Evolutionary conservation across 2,113 vertebrate genomes (phyloP).

Genomic region (Ursus arctos): DNA sequence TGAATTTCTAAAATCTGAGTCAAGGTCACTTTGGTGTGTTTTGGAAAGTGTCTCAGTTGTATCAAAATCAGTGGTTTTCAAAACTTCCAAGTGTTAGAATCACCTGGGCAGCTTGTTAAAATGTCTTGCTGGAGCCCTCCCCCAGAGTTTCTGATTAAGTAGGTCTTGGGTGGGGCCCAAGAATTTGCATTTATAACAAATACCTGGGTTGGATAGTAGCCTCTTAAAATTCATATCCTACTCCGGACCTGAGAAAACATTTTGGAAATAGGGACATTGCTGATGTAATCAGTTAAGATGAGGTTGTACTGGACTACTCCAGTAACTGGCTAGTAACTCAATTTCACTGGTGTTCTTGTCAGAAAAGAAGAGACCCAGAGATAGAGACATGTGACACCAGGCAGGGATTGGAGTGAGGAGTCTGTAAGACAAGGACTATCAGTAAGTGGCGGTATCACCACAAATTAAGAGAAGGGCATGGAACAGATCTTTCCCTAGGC

Average conservation of each 20-base stretch:
- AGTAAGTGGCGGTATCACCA: neutral
- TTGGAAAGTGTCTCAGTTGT: neutral
- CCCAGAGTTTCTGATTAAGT: neutral
- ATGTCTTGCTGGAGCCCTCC: neutral
- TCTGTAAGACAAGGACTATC: neutral
- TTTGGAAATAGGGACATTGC: neutral
- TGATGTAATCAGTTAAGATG: neutral
- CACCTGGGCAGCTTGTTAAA: neutral
- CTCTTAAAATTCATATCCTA: neutral
- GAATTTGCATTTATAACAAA: neutral
- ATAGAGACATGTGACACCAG: neutral
- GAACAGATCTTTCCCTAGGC: neutral
- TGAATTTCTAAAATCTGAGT: slow-evolving; percentile 6
- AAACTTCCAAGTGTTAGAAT: neutral
- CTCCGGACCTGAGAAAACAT: neutral
- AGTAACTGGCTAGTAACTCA: neutral
- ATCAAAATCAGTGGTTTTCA: neutral
- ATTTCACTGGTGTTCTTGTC: neutral
- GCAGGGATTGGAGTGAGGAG: neutral
- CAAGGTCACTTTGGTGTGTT: neutral
- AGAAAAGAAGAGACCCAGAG: neutral
- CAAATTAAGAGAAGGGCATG: neutral
- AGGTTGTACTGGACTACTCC: neutral
- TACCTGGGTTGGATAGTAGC: neutral
- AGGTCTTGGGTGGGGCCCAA: neutral